Conservation (phyloP, 2,113 vertebrate genomes). For the Piprites chloris region DNA sequence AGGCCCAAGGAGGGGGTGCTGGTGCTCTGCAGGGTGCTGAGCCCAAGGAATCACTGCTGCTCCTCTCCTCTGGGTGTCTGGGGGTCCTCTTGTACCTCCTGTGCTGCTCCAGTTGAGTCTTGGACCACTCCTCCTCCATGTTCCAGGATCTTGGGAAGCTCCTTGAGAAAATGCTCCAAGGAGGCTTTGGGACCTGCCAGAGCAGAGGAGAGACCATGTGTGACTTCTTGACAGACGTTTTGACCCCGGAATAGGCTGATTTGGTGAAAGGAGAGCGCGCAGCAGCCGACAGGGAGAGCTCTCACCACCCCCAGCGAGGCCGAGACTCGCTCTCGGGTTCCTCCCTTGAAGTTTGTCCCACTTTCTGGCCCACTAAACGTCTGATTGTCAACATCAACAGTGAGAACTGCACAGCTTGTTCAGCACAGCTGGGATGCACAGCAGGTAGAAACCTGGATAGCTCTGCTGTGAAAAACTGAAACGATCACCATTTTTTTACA, state of each 20-base stretch:
- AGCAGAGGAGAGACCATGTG: neutral
- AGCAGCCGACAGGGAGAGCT: constrained; percentile 31
- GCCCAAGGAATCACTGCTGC: fast-evolving
- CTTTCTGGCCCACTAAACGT: neutral
- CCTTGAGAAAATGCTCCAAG: constrained; percentile 73
- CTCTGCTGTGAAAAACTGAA: neutral
- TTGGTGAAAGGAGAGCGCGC: neutral
- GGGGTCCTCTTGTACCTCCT: constrained; percentile 73
- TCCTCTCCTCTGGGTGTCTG: no score
- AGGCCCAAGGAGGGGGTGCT: neutral
- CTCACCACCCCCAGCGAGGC: neutral
- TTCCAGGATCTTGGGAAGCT: constrained; percentile 71
- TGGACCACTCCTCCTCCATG: constrained; percentile 71
- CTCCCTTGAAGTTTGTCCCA: neutral
- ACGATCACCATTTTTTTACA: neutral
- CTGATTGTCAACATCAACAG: neutral
- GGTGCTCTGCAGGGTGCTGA: neutral
- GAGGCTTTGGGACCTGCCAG: constrained; percentile 59
- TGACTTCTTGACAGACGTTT: neutral
- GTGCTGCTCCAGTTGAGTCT: constrained; percentile 49
- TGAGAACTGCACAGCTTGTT: neutral
- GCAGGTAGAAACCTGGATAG: neutral
- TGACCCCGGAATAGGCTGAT: neutral
- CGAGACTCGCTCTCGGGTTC: fast-evolving
- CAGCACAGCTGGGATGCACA: neutral